Evolutionary conservation across 2,888 invertebrate species (phyloP).

Genomic region (Lasioglossum lativentre): DNA sequence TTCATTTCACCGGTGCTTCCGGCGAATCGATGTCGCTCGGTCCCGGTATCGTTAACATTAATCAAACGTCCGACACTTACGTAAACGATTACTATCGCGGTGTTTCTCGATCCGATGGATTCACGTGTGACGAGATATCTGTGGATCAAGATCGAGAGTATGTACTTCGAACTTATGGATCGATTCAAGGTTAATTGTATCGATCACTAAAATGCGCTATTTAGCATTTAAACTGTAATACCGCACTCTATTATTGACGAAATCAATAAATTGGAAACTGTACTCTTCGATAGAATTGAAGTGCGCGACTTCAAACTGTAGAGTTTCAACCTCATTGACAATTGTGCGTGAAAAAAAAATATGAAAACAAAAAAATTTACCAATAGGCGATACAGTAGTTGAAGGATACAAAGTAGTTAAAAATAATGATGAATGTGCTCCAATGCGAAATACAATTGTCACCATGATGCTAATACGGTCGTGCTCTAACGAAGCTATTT

Average conservation of each 20-base stretch:
- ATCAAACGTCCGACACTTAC: constrained; percentile 19
- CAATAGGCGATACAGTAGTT: no score
- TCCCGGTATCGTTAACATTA: constrained; percentile 18
- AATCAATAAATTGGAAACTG: no score
- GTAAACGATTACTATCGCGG: constrained; percentile 10
- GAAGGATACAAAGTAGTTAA: not conserved
- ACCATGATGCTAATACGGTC: not conserved
- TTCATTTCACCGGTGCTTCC: constrained; percentile 12
- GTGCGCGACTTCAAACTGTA: no score
- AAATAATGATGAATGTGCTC: not conserved
- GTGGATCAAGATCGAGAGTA: not conserved
- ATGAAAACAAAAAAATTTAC: no score
- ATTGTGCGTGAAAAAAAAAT: no score
- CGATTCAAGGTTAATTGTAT: not conserved
- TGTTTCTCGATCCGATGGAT: not conserved
- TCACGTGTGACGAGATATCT: not conserved
- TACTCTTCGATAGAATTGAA: no score
- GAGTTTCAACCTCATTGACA: no score
- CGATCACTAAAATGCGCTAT: not conserved
- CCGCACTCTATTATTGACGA: no score
- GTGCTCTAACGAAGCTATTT: not conserved
- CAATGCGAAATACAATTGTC: not conserved
- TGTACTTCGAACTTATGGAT: not conserved
- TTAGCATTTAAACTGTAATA: not conserved
- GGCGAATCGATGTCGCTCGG: not conserved